Base-by-base conservation (phyloP, 2,888 invertebrate genomes). In the Hypomecis atomaria region DNA sequence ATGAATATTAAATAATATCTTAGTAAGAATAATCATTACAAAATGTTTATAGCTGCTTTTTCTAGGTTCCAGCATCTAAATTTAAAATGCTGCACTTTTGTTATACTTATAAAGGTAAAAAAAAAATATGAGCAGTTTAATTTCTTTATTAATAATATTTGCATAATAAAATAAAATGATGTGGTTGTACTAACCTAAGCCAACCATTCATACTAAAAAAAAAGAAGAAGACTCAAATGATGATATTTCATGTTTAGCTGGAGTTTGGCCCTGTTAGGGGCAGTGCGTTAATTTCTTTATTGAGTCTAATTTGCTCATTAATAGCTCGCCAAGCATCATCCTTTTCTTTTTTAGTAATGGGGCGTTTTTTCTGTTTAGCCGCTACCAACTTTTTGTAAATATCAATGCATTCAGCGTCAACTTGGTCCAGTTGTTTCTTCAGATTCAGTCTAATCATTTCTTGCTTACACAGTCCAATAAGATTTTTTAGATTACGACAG, bases 371-470 rank as follows among this genome's bases (percentile, higher is more conserved):
- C 80, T 96, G 96, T 75, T 97, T 96, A 0, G 96, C 95, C 38
- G 95, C 91, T 65, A 96, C 93, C 78, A 98, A 95, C 81, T 96
- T 96, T 76, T 97, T 96, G 80, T 98, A 98, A 75, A 96, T 95
- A 82, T 98, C 98, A 83, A 97, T 94, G 65, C 96, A 95, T 83
- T 96, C 96, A 79, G 94, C 93, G 79, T 97, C 97, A 4, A 96
- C 94, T 60, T 94, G 92, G 74, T 95, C 95, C 38, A 97, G 93
- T 83, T 96, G 96, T 67, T 95, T 95, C 78, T 96, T 96, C 44
- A 97, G 86, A 71, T 96, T 96, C 76, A 97, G 95, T 75, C 96
- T 93, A 71, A 95, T 95, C 90, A 97, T 95, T 87, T 97, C 97
- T 73, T 96, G 96, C 78, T 96, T 95, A 56, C 97, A 96, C 33